Evolutionary conservation across 1,140 invertebrate genomes (phyloP).

Genomic region (Lordiphosa stackelbergi): DNA sequence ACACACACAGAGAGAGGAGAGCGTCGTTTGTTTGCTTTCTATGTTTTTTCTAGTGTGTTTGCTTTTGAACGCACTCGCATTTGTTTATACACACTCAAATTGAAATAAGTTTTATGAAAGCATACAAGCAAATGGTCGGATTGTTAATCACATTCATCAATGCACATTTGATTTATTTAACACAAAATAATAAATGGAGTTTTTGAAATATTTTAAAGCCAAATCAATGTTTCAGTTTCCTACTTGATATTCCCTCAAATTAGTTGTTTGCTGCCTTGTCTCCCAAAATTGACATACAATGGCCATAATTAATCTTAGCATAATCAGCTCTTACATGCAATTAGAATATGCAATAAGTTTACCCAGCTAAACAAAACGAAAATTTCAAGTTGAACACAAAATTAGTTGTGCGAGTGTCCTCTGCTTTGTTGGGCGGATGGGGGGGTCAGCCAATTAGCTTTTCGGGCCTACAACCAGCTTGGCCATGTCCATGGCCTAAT

Average conservation of each 20-base stretch:
- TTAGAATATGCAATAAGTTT: conserved; percentile 2
- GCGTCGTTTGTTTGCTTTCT: conserved; percentile 32
- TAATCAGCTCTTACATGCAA: not conserved
- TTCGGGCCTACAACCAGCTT: conserved; percentile 27
- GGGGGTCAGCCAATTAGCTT: conserved; percentile 57
- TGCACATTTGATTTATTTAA: too few species aligned
- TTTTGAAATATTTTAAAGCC: too few species aligned
- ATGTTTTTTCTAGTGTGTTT: conserved; percentile 51
- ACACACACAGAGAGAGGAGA: not conserved
- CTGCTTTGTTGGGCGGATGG: conserved; percentile 24
- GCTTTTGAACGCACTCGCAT: conserved; percentile 13
- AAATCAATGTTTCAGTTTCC: too few species aligned
- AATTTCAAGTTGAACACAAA: conserved; percentile 23
- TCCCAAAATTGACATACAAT: too few species aligned
- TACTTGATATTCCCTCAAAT: too few species aligned
- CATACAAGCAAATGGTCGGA: not conserved
- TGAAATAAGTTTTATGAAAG: conserved; percentile 16
- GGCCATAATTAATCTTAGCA: too few species aligned
- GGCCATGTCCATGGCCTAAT: conserved; percentile 46
- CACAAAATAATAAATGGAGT: too few species aligned
- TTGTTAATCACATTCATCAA: conserved; percentile 6
- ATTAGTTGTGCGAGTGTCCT: conserved; percentile 49
- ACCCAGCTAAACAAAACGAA: conserved; percentile 29
- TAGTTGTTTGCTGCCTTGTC: too few species aligned
- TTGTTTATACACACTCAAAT: conserved; percentile 22